A percentile compares a stretch with the other conserved stretches of the same genome.
Evolutionary conservation across 2,113 vertebrate genomes (phyloP).

Genomic region (Neoarius graeffei): DNA sequence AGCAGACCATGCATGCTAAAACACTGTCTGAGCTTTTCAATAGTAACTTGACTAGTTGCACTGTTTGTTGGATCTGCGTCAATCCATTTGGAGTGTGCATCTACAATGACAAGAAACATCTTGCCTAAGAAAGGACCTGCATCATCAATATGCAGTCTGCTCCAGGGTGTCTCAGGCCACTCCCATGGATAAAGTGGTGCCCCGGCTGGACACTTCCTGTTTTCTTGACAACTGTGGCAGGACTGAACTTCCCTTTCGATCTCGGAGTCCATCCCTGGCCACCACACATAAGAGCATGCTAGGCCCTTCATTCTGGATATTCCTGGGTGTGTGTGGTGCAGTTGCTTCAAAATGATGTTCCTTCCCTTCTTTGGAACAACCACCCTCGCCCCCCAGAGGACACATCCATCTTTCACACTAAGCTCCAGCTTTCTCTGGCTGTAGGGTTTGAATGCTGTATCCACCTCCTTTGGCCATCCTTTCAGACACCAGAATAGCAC

Average conservation of each 20-base stretch:
- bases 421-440: no score
- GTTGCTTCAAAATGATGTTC: no score
- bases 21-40: slow-evolving; percentile 13
- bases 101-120: slow-evolving; percentile 36
- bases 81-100: slow-evolving; percentile 31
- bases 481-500: background rate
- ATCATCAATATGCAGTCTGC: slow-evolving; percentile 43
- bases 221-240: slow-evolving; percentile 24
- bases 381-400: no score
- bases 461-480: slow-evolving; percentile 35
- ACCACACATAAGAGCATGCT: slow-evolving; percentile 54
- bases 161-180: slow-evolving; percentile 38
- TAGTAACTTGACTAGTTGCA: slow-evolving; percentile 21
- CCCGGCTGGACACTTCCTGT: slow-evolving; percentile 27
- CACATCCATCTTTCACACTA: no score
- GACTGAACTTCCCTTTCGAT: slow-evolving; percentile 24
- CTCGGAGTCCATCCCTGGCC: slow-evolving; percentile 49
- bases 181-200: slow-evolving; percentile 17
- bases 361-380: no score
- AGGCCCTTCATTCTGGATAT: slow-evolving; percentile 49
- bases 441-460: no score
- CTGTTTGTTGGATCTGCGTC: slow-evolving; percentile 22
- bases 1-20: slow-evolving; percentile 22
- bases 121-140: slow-evolving; percentile 22
- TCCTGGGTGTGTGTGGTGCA: background rate